Percentiles rank a stretch among this genome's conserved stretches.
phyloP scores from a whole-genome alignment of 2,797 vertebrate species.

The Protonibea diacanthus region DNA sequence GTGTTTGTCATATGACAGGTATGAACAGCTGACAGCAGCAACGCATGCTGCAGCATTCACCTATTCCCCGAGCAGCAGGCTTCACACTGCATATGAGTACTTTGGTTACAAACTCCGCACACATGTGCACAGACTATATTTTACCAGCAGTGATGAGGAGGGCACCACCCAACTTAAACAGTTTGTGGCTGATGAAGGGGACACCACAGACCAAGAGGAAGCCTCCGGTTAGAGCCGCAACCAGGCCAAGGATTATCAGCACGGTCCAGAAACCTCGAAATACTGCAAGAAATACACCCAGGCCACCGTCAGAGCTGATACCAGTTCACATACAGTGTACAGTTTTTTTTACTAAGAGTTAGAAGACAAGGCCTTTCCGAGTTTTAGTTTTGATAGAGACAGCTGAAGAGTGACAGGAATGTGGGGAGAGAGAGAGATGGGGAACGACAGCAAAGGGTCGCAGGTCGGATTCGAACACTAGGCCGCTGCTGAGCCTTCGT shows the following conservation, averaged over 20 bases:
- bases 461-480: too few species aligned
- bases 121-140: slow-evolving; percentile 32
- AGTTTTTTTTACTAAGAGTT: background rate
- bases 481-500: too few species aligned
- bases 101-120: slow-evolving; percentile 1
- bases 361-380: too few species aligned
- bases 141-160: slow-evolving; percentile 90
- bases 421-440: too few species aligned
- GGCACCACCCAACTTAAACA: slow-evolving; percentile 87
- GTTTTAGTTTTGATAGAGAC: too few species aligned
- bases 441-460: too few species aligned
- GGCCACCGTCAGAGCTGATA: slow-evolving; percentile 6
- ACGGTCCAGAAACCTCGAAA: slow-evolving; percentile 93
- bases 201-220: slow-evolving; percentile 90
- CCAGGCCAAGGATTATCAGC: slow-evolving; percentile 86
- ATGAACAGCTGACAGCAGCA: slow-evolving; percentile 68
- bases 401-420: too few species aligned
- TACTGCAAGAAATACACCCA: slow-evolving; percentile 77
- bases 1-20: slow-evolving; percentile 60
- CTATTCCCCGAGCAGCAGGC: slow-evolving; percentile 2
- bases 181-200: slow-evolving; percentile 86
- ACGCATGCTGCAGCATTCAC: slow-evolving; percentile 21
- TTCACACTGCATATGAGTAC: slow-evolving; percentile 10
- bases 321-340: background rate
- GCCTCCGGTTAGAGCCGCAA: slow-evolving; percentile 82